Evolutionary conservation across 2,797 vertebrate genomes (phyloP), one percentile per base, ranked within the genome.

Genomic region (Cynopterus sphinx): DNA sequence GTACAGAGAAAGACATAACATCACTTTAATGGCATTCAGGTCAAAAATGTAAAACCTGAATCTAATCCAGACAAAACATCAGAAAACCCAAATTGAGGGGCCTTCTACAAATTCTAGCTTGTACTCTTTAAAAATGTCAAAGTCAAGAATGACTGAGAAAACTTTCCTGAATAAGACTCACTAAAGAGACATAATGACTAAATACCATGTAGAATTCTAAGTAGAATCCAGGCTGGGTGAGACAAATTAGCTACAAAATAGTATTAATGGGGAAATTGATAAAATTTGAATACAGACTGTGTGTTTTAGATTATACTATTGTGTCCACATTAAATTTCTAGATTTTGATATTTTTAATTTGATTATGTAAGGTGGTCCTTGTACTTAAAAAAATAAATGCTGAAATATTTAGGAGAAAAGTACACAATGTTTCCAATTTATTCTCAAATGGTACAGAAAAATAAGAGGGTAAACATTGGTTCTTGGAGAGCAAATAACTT

Each of bases 61-160:
- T 77, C 41, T 63, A 74, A 91, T 51, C 61, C 16, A 63, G 68
- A 83, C 13, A 67, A 90, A 90, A 86, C 28, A 63, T 84, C 67
- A 97, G 83, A 95, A 91, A 87, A 84, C 51, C 31, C 79, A 91
- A 77, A 82, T 4, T 31, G 19, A 82, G 36, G 26, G 63, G 19
- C 59, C 49, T 53, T 94, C 55, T 46, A 61, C 16, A 96, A 82
- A 93, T 46, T 59, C 55, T 57, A 83, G 41, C 24, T 33, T 83
- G 26, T 55, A 73, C 67, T 90, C 28, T 94, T 43, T 79, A 39
- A 92, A 91, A 91, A 93, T 89, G 68, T 88, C 92, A 93, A 89
- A 68, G 75, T 91, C 55, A 55, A 82, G 31, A 90, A 92, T 67
- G 67, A 57, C 41, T 24, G 6, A 95, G 28, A 74, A 86, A 74